Evolutionary conservation across 2,797 vertebrate species (phyloP).

Genomic region (Chloroceryle amazona): DNA sequence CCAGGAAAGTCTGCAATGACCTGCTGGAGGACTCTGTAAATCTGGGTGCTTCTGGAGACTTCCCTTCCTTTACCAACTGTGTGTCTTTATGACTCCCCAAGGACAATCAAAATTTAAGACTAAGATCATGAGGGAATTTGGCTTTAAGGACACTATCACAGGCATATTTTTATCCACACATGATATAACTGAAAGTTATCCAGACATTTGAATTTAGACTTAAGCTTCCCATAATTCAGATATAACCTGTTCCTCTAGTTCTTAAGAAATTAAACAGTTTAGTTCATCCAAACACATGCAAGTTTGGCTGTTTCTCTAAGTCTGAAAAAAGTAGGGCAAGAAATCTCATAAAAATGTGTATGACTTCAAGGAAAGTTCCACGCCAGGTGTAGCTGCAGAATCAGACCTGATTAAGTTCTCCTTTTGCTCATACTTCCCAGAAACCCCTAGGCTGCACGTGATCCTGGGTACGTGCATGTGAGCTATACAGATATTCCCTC

Average conservation of each 20-base stretch:
- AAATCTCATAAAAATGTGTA: background rate
- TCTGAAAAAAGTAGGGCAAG: conserved; percentile 6
- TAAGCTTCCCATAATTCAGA: background rate
- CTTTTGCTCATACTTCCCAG: background rate
- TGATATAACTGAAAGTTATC: background rate
- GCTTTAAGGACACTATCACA: background rate
- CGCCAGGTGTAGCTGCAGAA: background rate
- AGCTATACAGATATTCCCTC: background rate
- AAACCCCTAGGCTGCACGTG: accelerated
- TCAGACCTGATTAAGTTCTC: background rate
- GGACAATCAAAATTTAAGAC: background rate
- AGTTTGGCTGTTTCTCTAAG: background rate
- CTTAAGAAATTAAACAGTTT: background rate
- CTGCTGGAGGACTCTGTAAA: background rate
- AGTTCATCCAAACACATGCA: background rate
- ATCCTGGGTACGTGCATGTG: background rate
- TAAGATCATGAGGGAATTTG: background rate
- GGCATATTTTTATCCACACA: background rate
- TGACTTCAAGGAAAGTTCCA: background rate
- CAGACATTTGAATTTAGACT: background rate
- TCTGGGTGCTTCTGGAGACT: background rate
- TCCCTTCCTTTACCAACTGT: background rate
- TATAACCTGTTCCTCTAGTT: background rate
- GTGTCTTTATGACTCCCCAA: background rate
- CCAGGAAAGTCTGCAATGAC: background rate